Percentiles rank a stretch among this genome's conserved stretches.
phyloP scores from a whole-genome alignment of 2,888 invertebrate genomes.

The Ophion costatus region DNA sequence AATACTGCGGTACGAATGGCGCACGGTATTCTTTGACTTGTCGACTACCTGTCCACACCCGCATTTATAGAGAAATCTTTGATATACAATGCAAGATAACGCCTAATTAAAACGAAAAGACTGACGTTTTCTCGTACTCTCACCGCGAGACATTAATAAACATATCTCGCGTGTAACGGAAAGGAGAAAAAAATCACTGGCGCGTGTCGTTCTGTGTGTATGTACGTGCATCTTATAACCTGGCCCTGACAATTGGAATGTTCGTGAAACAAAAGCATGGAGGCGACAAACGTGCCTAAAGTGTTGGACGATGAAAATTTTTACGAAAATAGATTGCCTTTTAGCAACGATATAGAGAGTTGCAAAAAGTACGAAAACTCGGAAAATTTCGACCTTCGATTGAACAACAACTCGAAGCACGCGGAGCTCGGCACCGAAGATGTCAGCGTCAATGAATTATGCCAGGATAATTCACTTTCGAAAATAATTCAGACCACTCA shows the following conservation, averaged over 20 bases:
- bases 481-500: conserved; percentile 40
- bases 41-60: conserved; percentile 7
- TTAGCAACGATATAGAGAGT: conserved; percentile 50
- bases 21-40: background rate
- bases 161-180: conserved; percentile 27
- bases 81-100: conserved; percentile 35
- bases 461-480: conserved; percentile 28
- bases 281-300: conserved; percentile 72
- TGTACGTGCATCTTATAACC: conserved; percentile 33
- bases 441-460: background rate
- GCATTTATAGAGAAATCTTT: conserved; percentile 9
- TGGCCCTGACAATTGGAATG: conserved; percentile 70
- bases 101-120: conserved; percentile 37
- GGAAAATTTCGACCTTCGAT: conserved; percentile 26
- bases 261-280: conserved; percentile 74
- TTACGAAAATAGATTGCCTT: conserved; percentile 55
- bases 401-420: conserved; percentile 25
- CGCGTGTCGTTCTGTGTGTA: conserved; percentile 12
- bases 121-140: conserved; percentile 43
- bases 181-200: conserved; percentile 15
- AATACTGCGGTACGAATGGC: background rate
- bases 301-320: conserved; percentile 69
- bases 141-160: conserved; percentile 28
- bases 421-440: background rate
- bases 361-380: conserved; percentile 44